These are phyloP conservation scores for Julus scanicus DNA, from an alignment of 2,888 invertebrate species.

Conservation along the genomic window DNA sequence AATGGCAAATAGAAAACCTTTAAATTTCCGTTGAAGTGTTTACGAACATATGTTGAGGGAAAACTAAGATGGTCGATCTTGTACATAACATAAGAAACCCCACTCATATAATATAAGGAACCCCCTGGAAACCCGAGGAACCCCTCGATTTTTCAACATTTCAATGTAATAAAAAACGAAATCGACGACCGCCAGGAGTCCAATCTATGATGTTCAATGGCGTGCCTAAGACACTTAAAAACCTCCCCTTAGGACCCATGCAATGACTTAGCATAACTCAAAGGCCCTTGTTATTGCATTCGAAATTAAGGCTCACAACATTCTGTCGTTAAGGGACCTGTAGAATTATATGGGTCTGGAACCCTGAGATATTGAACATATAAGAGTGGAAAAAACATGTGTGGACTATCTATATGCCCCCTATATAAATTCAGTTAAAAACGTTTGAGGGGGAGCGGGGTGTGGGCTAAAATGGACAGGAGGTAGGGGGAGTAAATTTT, in stretches of 20 bases:
- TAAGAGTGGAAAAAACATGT: too few species aligned
- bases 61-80: not conserved
- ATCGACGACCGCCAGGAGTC: not conserved
- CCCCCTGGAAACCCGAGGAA: too few species aligned
- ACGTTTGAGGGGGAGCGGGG: too few species aligned
- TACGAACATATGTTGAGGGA: not conserved
- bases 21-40: slow-evolving; percentile 15
- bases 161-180: not conserved
- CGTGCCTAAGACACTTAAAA: slow-evolving; percentile 15
- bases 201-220: not conserved
- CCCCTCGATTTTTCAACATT: not conserved
- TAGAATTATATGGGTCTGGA: too few species aligned
- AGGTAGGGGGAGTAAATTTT: too few species aligned
- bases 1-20: not conserved
- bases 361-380: too few species aligned
- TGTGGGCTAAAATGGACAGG: too few species aligned
- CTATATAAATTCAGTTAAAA: too few species aligned
- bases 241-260: not conserved
- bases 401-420: too few species aligned
- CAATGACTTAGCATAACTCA: not conserved
- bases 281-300: not conserved
- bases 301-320: not conserved
- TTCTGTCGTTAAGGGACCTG: too few species aligned
- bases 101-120: too few species aligned
- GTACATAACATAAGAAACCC: too few species aligned